Evolutionary conservation across 1,140 invertebrate genomes (phyloP), one percentile per base, ranked within the genome.

Genomic region (Euschistus heros): DNA sequence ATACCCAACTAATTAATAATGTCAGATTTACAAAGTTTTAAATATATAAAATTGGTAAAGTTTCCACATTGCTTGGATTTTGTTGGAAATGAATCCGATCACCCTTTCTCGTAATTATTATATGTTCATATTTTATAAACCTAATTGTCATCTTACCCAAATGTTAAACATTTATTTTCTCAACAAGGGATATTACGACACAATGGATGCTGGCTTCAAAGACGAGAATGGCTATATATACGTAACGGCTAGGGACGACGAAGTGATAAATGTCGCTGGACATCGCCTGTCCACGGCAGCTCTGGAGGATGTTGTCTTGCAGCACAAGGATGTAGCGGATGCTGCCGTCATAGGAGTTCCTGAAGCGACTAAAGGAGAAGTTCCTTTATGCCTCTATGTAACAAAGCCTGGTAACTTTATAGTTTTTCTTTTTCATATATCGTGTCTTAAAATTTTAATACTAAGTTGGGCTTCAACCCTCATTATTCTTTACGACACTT

Each of bases 251-350:
- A 78, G 94, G 24, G 90, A 90, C 64, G 94, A 97, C 77, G 94
- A 97, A 75, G 86, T 97, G n/a, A 96, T 97, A 64, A 97, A 97
- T 73, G 92, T 97, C 0, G 89, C 94, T 2, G 93, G 94, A 0
- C 92, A 96, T 73, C 78, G 93, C 52, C 76, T 97, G 14, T 93
- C 91, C 0, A 93, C 92, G 0, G 84, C 87, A 1, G 89, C 89
- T 0, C 73, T 97, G 10, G 94, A 97, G 74, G 91, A 96, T 75
- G 89, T 93, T 0, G 82, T 95, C 10, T 73, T 95, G 13, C 80
- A 86, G 14, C 91, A 94, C 78, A 82, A 84, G 0, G 84, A 90
- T 60, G 79, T 97, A 0, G 84, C 82, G 0, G 93, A 96, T 70
- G 86, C 87, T 0, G 86, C 89, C 0, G 92, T 97, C 0, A 83